Percentiles rank a stretch among this genome's conserved stretches.
phyloP scores from a whole-genome alignment of 2,888 invertebrate species.

The Cantharis rustica region DNA sequence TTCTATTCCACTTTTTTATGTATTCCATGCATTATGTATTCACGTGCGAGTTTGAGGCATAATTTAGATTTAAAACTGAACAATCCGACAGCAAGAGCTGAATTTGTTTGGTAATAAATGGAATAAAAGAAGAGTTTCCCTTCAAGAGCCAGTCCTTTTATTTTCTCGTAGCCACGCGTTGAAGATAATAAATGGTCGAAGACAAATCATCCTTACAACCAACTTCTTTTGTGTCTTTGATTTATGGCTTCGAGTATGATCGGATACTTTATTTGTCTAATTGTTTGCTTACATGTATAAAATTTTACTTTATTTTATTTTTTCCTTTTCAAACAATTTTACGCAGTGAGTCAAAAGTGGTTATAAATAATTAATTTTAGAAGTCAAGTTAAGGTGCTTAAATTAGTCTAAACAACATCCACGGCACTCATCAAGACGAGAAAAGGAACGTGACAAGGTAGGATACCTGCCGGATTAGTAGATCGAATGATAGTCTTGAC shows the following conservation, averaged over 20 bases:
- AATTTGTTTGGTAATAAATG: conserved; percentile 4
- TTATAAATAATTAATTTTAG: conserved; percentile 4
- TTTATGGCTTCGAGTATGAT: conserved; percentile 40
- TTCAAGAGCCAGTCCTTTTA: conserved; percentile 18
- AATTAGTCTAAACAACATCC: conserved; percentile 6
- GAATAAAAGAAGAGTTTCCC: conserved; percentile 26
- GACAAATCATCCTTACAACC: conserved; percentile 49
- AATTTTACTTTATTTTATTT: conserved; percentile 30
- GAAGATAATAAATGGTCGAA: conserved; percentile 51
- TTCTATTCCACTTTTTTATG: neutral
- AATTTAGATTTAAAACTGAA: neutral
- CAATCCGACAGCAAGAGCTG: neutral
- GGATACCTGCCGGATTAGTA: conserved; percentile 38
- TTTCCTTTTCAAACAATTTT: neutral
- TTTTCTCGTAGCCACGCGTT: conserved; percentile 44
- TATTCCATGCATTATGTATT: neutral
- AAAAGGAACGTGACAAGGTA: conserved; percentile 26
- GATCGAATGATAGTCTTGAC: conserved; percentile 38
- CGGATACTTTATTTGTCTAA: conserved; percentile 55
- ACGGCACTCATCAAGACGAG: conserved; percentile 19
- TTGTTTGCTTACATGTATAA: conserved; percentile 46
- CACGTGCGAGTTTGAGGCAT: neutral
- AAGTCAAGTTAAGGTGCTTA: neutral
- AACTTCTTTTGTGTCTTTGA: conserved; percentile 38
- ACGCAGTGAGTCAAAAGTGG: neutral